Evolutionary conservation across 2,888 invertebrate genomes (phyloP), one percentile per base, ranked within the genome.

Genomic region (Agrypnus murinus): DNA sequence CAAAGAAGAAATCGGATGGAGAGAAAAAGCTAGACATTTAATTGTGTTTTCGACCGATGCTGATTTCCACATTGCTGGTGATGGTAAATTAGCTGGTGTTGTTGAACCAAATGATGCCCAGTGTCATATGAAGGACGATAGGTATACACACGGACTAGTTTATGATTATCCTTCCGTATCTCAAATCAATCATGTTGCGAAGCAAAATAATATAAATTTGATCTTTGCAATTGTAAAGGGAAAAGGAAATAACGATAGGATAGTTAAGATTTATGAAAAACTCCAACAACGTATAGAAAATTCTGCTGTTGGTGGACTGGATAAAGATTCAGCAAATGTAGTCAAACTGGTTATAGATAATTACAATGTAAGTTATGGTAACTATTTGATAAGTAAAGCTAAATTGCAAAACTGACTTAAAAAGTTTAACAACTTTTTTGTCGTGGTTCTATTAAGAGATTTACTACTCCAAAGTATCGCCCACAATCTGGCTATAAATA

Each of bases 101-200:
- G n/a, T n/a, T n/a, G n/a, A n/a, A n/a, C n/a, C n/a, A n/a, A n/a
- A n/a, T n/a, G 93, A 94, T 80, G 92, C 91, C 0, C 81, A 86
- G 72, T 94, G 94, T 77, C 90, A 94, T 78, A 87, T 91, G 77
- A 59, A 83, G 36, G 77, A 87, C 6, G 86, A 90, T 17, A 84
- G 86, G 63, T 93, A 93, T 81, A 88, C 87, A 4, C 87, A 89
- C 73, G 86, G 87, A 19, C 82, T 88, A 9, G 82, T 85, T 55
- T 89, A 90, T 86, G 95, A 96, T 83, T 96, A 95, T 83, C 95
- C 95, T 0, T 94, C n/a, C n/a, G n/a, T n/a, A n/a, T n/a, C n/a
- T n/a, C n/a, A n/a, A n/a, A n/a, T n/a, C n/a, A n/a, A n/a, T n/a
- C n/a, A n/a, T 78, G 83, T 88, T 36, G 91, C 93, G 0, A 88